These are phyloP conservation scores for Liopterus haemorrhoidalis DNA, from an alignment of 2,888 invertebrate species.

Conservation along the genomic window DNA sequence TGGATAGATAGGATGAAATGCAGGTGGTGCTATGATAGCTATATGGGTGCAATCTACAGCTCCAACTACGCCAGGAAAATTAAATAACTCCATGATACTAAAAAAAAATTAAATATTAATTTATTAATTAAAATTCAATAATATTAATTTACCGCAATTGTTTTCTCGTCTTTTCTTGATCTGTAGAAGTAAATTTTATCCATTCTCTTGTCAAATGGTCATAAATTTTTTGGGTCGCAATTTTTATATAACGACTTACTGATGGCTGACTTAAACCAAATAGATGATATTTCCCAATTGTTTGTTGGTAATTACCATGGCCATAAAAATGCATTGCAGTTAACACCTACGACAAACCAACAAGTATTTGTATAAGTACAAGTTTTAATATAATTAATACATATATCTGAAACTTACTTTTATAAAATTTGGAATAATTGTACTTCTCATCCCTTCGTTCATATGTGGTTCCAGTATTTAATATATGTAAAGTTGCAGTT, in stretches of 20 bases:
- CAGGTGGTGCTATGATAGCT: conserved; percentile 13
- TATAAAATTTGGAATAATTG: too few relatives aligned
- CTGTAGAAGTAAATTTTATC: conserved; percentile 6
- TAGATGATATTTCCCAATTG: conserved; percentile 6
- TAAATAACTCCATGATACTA: conserved; percentile 6
- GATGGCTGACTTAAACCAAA: conserved; percentile 10
- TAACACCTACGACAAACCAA: too few relatives aligned
- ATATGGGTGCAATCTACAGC: conserved; percentile 17
- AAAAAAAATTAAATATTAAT: conserved; percentile 1
- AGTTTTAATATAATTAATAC: too few relatives aligned
- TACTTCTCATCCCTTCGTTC: too few relatives aligned
- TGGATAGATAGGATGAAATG: conserved; percentile 10
- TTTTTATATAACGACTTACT: conserved; percentile 6
- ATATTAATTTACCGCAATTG: background rate
- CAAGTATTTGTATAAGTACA: too few relatives aligned
- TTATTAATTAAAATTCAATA: background rate
- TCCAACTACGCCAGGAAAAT: conserved; percentile 10
- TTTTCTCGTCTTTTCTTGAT: background rate
- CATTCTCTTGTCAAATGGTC: conserved; percentile 1
- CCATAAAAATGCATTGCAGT: conserved; percentile 10
- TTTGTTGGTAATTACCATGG: conserved; percentile 11
- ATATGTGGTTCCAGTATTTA: too few relatives aligned
- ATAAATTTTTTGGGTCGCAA: conserved; percentile 3
- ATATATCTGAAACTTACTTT: too few relatives aligned
- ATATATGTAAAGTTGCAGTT: too few relatives aligned